Percentiles rank a stretch among this genome's conserved stretches.
phyloP scores from a whole-genome alignment of 2,113 vertebrate species.

The Mirza zaza region DNA sequence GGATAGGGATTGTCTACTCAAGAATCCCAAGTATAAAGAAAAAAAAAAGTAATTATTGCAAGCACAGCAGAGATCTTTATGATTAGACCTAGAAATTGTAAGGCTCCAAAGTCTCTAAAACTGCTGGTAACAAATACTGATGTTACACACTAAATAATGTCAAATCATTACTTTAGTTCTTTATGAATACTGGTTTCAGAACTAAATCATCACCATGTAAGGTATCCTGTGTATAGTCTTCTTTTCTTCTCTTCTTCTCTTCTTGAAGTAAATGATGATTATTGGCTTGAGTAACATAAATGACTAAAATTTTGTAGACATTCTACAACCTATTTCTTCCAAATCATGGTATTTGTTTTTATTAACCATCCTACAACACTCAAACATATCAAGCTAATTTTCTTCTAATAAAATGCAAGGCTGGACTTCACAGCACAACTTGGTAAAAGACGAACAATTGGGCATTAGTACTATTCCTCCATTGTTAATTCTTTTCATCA shows the following conservation, averaged over 20 bases:
- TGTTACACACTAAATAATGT: neutral
- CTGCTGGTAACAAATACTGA: neutral
- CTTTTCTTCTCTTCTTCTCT: neutral
- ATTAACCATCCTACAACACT: neutral
- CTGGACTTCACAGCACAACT: neutral
- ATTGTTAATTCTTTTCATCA: neutral
- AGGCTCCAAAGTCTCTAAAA: neutral
- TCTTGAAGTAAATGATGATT: neutral
- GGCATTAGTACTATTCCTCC: neutral
- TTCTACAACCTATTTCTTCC: neutral
- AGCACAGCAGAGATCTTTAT: neutral
- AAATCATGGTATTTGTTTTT: neutral
- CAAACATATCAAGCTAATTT: neutral
- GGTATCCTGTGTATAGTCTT: neutral
- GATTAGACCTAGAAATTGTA: neutral
- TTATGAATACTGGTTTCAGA: neutral
- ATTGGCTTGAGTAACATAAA: neutral
- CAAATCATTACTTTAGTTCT: neutral
- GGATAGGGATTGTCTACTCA: neutral
- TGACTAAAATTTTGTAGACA: neutral
- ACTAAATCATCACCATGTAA: neutral
- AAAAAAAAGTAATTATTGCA: neutral
- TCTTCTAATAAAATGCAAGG: neutral
- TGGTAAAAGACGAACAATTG: neutral
- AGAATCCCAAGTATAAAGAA: neutral